Conservation (phyloP, 2,113 vertebrate genomes). For the Serinus canaria region DNA sequence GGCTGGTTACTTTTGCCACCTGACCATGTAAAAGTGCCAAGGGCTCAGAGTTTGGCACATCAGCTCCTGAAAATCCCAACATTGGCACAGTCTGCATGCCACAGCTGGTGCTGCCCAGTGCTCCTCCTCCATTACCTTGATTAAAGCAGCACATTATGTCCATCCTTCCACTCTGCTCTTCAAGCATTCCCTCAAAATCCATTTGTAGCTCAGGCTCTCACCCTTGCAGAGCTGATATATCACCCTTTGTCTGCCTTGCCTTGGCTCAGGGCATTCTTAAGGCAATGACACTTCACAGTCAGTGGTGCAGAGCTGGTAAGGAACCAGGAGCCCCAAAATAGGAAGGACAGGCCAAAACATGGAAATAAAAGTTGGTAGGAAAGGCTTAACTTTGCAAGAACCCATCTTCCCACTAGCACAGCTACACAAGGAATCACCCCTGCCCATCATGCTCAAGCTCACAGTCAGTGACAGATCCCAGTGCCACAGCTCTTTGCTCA, state of each 20-base stretch:
- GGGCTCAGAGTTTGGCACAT: not conserved
- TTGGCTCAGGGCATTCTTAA: not conserved
- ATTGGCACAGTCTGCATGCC: not conserved
- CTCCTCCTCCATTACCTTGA: fast-evolving
- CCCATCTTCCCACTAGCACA: not conserved
- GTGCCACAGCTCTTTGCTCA: not conserved
- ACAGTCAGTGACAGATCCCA: not conserved
- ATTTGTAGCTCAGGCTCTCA: not conserved
- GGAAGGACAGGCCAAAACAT: not conserved
- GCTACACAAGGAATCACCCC: not conserved
- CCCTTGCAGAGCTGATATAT: not conserved
- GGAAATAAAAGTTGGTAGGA: not conserved
- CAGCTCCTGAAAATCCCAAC: not conserved
- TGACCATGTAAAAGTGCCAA: fast-evolving
- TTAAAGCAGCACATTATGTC: not conserved
- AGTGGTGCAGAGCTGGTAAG: not conserved
- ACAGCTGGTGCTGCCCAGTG: not conserved
- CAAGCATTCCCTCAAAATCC: not conserved
- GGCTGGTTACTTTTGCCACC: not conserved
- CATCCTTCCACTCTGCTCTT: not conserved
- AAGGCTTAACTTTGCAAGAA: not conserved
- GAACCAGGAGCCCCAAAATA: not conserved
- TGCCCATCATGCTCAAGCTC: not conserved
- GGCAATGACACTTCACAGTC: not conserved
- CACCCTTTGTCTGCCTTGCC: not conserved